Conservation (phyloP, 2,113 vertebrate species). For the Phaethornis superciliosus region DNA sequence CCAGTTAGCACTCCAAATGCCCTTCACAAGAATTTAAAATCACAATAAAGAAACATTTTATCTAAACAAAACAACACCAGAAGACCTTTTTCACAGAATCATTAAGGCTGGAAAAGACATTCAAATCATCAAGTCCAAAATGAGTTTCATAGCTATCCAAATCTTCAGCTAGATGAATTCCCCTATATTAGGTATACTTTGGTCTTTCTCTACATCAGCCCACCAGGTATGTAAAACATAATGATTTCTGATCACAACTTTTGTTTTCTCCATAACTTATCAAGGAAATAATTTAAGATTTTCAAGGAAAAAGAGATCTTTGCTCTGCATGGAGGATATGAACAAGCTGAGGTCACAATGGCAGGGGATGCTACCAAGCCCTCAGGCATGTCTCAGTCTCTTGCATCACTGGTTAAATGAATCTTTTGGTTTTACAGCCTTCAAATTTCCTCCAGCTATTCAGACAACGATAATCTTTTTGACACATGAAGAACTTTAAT, state of each 20-base stretch:
- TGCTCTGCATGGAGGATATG: neutral
- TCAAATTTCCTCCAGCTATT: neutral
- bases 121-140: no score
- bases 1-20: neutral
- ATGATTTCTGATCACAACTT: neutral
- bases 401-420: slow-evolving; percentile 22
- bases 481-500: neutral
- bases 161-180: neutral
- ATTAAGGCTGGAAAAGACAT: no score
- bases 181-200: neutral
- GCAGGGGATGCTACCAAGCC: neutral
- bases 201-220: neutral
- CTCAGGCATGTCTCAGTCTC: neutral
- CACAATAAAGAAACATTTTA: neutral
- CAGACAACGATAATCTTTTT: slow-evolving; percentile 14
- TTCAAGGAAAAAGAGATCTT: neutral
- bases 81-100: neutral
- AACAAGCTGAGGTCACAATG: neutral
- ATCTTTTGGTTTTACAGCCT: neutral
- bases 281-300: neutral
- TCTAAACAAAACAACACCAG: neutral
- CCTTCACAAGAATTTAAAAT: slow-evolving; percentile 4
- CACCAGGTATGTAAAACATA: neutral
- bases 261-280: neutral
- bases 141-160: neutral